Conservation (phyloP, 1,140 invertebrate genomes). For the Zaprionus taronus region DNA sequence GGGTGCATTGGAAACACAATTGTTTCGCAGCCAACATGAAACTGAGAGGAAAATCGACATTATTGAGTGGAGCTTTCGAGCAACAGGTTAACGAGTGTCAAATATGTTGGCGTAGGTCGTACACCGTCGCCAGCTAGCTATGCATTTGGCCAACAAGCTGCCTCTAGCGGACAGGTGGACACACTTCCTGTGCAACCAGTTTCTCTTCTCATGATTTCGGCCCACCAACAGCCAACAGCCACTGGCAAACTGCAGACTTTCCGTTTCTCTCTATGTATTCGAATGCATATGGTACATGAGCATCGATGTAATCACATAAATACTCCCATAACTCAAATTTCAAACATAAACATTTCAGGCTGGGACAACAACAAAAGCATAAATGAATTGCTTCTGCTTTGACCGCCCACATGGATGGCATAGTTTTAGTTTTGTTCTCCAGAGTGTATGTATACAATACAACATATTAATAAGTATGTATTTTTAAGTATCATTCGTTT, state of each 20-base stretch:
- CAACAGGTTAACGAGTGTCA: conserved; percentile 47
- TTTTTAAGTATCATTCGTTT: conserved; percentile 15
- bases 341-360: conserved; percentile 64
- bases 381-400: conserved; percentile 53
- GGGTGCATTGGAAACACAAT: not conserved
- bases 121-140: conserved; percentile 61
- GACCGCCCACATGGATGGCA: conserved; percentile 67
- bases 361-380: conserved; percentile 34
- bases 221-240: conserved; percentile 19
- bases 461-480: conserved; percentile 22
- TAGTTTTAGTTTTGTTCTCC: conserved; percentile 39
- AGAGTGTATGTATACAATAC: conserved; percentile 12
- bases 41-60: conserved; percentile 3
- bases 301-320: conserved; percentile 10
- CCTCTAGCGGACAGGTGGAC: conserved; percentile 24
- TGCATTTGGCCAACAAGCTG: conserved; percentile 66
- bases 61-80: conserved; percentile 24
- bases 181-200: conserved; percentile 62
- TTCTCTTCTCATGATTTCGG: conserved; percentile 46
- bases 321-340: conserved; percentile 60
- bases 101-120: conserved; percentile 72
- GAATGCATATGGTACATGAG: not conserved
- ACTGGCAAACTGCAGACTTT: conserved; percentile 19
- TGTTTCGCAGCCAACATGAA: not conserved
- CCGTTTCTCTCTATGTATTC: conserved; percentile 11